Conservation (phyloP, 2,797 vertebrate species). For the Epinephelus malabaricus region DNA sequence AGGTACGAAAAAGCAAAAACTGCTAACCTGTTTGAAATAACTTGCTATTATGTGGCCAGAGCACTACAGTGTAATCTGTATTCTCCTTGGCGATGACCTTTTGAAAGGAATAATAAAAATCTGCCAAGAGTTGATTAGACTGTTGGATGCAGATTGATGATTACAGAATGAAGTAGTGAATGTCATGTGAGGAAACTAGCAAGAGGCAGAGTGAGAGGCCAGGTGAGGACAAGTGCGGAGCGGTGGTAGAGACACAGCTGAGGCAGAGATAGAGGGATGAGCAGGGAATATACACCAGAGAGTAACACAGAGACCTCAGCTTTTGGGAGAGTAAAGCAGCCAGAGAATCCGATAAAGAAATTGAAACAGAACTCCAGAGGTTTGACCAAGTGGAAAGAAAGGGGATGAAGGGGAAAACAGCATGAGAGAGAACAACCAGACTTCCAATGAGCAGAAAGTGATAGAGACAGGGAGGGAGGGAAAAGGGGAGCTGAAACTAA, state of each 20-base stretch:
- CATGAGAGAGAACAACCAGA: constrained; percentile 23
- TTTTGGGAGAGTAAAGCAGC: constrained; percentile 26
- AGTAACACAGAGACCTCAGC: constrained; percentile 8
- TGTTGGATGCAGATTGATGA: constrained; percentile 36
- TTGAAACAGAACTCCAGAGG: constrained; percentile 46
- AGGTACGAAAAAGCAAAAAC: constrained; percentile 15
- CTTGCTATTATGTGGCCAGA: neutral
- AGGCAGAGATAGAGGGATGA: neutral
- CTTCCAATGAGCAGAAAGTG: constrained; percentile 27
- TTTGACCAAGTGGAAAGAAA: constrained; percentile 39
- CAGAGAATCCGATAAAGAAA: constrained; percentile 44
- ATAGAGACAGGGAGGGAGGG: constrained; percentile 21
- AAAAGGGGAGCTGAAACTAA: constrained; percentile 5
- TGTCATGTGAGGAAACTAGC: constrained; percentile 30
- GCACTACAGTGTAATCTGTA: neutral
- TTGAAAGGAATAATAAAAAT: constrained; percentile 40
- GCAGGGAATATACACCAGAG: neutral
- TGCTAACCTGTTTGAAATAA: constrained; percentile 22
- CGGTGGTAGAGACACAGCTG: neutral
- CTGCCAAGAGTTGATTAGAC: constrained; percentile 29
- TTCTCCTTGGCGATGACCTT: constrained; percentile 26
- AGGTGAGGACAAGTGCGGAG: constrained; percentile 46
- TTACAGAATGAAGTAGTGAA: constrained; percentile 25
- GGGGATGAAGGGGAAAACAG: constrained; percentile 1
- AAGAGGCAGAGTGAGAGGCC: constrained; percentile 38